Evolutionary conservation across 2,888 invertebrate genomes (phyloP).

Genomic region (Drosophila affinis): DNA sequence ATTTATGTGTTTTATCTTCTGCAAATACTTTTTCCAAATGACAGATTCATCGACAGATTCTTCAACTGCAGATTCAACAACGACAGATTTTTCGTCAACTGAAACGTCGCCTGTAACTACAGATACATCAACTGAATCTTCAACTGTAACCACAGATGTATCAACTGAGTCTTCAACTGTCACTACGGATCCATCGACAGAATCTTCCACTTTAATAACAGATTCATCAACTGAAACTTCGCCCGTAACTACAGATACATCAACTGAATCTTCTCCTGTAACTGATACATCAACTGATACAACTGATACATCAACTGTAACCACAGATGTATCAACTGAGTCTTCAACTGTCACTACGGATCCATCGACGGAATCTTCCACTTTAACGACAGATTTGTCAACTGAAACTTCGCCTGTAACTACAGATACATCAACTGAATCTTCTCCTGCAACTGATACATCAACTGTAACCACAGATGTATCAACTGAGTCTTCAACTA

Average conservation of each 20-base stretch:
- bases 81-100: conserved; percentile 7
- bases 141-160: neutral
- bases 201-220: neutral
- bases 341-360: conserved; percentile 12
- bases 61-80: neutral
- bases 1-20: neutral
- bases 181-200: conserved; percentile 12
- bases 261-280: neutral
- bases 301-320: conserved; percentile 8
- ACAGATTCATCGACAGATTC: conserved; percentile 6
- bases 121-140: conserved; percentile 21
- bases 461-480: neutral
- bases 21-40: too few species aligned
- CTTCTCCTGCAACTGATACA: neutral
- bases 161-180: conserved; percentile 1
- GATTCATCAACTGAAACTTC: conserved; percentile 2
- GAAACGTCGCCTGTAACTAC: conserved; percentile 2
- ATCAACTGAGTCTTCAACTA: too few species aligned
- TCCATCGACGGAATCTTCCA: neutral
- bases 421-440: neutral
- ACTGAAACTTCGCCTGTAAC: neutral
- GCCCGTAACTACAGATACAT: neutral
- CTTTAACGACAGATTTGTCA: neutral
- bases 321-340: conserved; percentile 21
- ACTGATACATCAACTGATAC: conserved; percentile 4